Conservation (phyloP, 2,113 vertebrate species). For the Tetraodon nigroviridis region DNA sequence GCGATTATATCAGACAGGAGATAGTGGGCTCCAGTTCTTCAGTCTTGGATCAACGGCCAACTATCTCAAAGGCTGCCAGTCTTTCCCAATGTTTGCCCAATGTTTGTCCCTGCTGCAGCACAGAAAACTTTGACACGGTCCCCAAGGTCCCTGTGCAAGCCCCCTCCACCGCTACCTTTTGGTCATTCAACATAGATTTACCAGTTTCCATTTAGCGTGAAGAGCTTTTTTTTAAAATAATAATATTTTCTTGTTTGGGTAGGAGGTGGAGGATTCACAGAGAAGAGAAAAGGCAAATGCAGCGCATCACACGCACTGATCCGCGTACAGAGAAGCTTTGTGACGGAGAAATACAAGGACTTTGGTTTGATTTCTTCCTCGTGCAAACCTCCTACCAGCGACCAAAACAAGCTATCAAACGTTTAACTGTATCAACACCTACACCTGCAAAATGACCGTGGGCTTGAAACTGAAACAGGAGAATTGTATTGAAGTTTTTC, state of each 20-base stretch:
- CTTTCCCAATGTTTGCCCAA: conserved; percentile 75
- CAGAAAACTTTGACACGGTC: conserved; percentile 72
- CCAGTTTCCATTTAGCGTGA: conserved; percentile 26
- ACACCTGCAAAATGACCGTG: conserved; percentile 51
- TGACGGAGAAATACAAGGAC: conserved; percentile 48
- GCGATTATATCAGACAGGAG: conserved; percentile 63
- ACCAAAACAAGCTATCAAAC: conserved; percentile 40
- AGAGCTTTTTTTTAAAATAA: conserved; percentile 9
- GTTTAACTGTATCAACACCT: conserved; percentile 53
- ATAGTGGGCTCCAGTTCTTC: conserved; percentile 67
- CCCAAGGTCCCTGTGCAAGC: conserved; percentile 62
- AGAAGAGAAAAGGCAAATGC: no score
- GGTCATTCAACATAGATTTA: conserved; percentile 46
- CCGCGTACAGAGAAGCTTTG: conserved; percentile 23
- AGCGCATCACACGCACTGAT: conserved; percentile 14
- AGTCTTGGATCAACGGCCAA: conserved; percentile 74
- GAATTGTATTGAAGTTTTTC: conserved; percentile 12
- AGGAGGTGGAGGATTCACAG: conserved; percentile 14
- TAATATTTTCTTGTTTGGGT: conserved; percentile 16
- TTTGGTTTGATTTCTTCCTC: conserved; percentile 48
- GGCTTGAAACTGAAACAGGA: conserved; percentile 46
- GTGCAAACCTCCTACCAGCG: conserved; percentile 47
- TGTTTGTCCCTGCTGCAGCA: conserved; percentile 68
- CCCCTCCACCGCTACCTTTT: conserved; percentile 53
- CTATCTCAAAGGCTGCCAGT: conserved; percentile 71